These are phyloP conservation scores for Motacilla alba DNA, from an alignment of 2,113 vertebrate genomes.

Conservation along the genomic window DNA sequence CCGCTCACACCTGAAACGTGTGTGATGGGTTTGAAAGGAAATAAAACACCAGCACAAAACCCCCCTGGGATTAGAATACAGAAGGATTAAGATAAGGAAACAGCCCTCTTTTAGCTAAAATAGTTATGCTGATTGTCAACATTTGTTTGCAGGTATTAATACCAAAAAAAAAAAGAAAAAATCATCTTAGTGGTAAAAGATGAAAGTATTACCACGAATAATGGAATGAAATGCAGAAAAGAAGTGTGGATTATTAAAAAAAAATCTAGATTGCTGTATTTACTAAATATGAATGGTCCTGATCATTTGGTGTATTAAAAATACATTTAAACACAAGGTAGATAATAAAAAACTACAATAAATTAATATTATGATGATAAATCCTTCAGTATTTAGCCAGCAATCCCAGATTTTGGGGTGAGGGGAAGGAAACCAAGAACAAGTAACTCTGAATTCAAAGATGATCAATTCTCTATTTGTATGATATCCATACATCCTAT, in stretches of 20 bases:
- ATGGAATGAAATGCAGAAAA: background rate
- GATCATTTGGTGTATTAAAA: background rate
- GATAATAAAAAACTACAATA: background rate
- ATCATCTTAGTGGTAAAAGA: background rate
- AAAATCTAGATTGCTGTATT: background rate
- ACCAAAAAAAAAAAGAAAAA: background rate
- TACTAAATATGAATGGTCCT: background rate
- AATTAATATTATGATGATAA: background rate
- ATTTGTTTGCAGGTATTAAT: background rate
- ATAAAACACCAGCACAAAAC: background rate
- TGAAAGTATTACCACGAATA: background rate
- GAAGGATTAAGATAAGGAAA: background rate
- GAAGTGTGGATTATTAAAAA: background rate
- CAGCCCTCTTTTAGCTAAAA: background rate
- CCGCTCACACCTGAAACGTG: background rate
- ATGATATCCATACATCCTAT: background rate
- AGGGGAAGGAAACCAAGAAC: background rate
- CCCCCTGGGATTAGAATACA: background rate
- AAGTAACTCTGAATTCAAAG: background rate
- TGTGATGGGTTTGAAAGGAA: background rate
- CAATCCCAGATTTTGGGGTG: background rate
- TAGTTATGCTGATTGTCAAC: background rate
- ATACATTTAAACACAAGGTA: background rate
- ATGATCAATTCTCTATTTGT: background rate
- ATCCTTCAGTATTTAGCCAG: background rate